phyloP scores from a whole-genome alignment of 2,113 vertebrate genomes.

The Myotis davidii region DNA sequence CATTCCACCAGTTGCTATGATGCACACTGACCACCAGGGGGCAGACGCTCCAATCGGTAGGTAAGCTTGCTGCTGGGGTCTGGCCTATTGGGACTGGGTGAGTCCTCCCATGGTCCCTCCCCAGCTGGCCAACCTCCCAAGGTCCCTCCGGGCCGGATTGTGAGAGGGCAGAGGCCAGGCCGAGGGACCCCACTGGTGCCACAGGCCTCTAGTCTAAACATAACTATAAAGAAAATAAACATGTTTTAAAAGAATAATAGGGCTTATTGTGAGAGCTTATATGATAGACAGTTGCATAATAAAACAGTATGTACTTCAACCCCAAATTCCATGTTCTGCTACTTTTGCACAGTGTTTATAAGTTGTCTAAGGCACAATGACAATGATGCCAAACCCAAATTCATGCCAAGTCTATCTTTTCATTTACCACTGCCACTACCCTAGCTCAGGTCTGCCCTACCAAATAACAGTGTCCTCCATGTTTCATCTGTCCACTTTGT shows the following conservation, averaged over 20 bases:
- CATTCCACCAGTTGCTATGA: too few relatives aligned
- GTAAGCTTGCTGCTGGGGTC: too few relatives aligned
- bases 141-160: too few relatives aligned
- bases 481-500: background rate
- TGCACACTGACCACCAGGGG: too few relatives aligned
- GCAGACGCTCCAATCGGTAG: too few relatives aligned
- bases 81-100: too few relatives aligned
- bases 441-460: background rate
- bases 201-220: too few relatives aligned
- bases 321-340: background rate
- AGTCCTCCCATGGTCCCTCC: too few relatives aligned
- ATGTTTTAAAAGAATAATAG: too few relatives aligned
- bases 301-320: background rate
- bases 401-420: background rate
- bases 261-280: background rate
- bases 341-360: background rate
- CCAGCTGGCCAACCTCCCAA: too few relatives aligned
- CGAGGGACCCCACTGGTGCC: too few relatives aligned
- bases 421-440: background rate
- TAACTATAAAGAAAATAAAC: background rate
- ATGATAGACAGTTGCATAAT: background rate
- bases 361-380: background rate
- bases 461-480: background rate
- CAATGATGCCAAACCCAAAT: background rate
- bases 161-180: too few relatives aligned